A percentile compares a stretch with the other conserved stretches of the same genome.
Conservation (phyloP, 2,113 vertebrate genomes). For the Crotalus tigris region DNA sequence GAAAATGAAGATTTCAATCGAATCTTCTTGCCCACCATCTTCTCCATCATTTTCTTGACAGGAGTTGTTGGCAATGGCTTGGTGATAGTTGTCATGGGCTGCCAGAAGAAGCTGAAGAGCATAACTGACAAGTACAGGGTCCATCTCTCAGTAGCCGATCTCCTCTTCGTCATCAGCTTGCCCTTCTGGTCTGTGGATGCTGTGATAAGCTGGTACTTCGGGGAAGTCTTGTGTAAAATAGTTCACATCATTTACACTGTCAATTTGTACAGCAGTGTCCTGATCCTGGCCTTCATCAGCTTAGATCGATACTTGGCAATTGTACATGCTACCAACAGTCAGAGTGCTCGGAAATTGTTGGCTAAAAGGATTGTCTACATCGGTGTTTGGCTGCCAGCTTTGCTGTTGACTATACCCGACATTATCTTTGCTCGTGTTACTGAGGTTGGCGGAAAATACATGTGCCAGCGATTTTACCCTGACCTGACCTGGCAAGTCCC, state of each 20-base stretch:
- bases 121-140: constrained; percentile 98
- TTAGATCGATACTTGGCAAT: constrained; percentile 93
- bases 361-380: constrained; percentile 87
- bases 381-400: constrained; percentile 91
- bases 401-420: constrained; percentile 87
- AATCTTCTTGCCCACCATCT: constrained; percentile 89
- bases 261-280: constrained; percentile 94
- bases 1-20: constrained; percentile 80
- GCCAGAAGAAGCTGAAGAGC: constrained; percentile 88
- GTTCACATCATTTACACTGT: constrained; percentile 95
- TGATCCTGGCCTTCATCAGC: constrained; percentile 97
- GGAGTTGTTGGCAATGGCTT: constrained; percentile 93
- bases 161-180: constrained; percentile 91
- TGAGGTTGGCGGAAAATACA: constrained; percentile 51
- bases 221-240: constrained; percentile 82
- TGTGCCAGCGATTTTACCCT: constrained; percentile 88
- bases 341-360: constrained; percentile 82
- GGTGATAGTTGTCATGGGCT: constrained; percentile 95
- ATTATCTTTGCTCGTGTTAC: constrained; percentile 81
- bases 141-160: constrained; percentile 93
- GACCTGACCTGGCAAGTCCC: constrained; percentile 73
- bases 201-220: constrained; percentile 86
- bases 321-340: constrained; percentile 92
- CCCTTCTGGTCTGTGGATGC: constrained; percentile 97
- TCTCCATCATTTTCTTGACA: constrained; percentile 88